Base-by-base conservation (phyloP, 2,888 invertebrate genomes). In the Psylliodes chrysocephalus region DNA sequence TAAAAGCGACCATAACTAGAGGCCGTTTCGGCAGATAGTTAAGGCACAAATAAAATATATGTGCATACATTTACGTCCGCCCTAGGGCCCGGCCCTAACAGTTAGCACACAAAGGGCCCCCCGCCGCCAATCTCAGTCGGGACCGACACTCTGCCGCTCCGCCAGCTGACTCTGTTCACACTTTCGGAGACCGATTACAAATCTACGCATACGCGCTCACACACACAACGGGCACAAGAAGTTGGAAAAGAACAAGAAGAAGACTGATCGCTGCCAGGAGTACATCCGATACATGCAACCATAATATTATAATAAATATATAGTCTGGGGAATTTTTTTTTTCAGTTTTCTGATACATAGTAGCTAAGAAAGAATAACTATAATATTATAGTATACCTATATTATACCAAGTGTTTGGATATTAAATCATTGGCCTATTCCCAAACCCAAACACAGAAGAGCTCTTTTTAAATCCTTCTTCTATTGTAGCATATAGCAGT, bases 61-160 rank as follows among this genome's bases (percentile, higher is more conserved):
- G 75, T 73, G 75, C 75, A 72, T 74, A 74, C 70, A 77, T 76
- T 76, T 70, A 71, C 74, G 74, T 76, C 75, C 79, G 79, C 78
- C 79, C 77, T 28, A 74, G 77, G 76, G 79, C 75, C 66, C 78
- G 73, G 75, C 80, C 80, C 78, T 79, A 76, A 75, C 77, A 78
- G 79, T 80, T 80, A 79, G 65, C 78, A 75, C 74, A 80, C 79
- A 80, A 80, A 80, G 73, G 73, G 72, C 77, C 79, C 78, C 78
- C 78, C 75, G 72, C 69, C 73, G 75, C 75, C 75, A 80, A 79
- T 78, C 79, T 78, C 78, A 68, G 74, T 70, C 66, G 69, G 68
- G 64, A 52, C 66, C 68, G 67, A 65, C 68, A 57, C 70, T 63
- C 60, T 73, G 71, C 73, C 68, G 54, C 70, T 63, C 60, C 73